Base-by-base conservation (phyloP, 2,888 invertebrate genomes). In the Rotaria sp. region DNA sequence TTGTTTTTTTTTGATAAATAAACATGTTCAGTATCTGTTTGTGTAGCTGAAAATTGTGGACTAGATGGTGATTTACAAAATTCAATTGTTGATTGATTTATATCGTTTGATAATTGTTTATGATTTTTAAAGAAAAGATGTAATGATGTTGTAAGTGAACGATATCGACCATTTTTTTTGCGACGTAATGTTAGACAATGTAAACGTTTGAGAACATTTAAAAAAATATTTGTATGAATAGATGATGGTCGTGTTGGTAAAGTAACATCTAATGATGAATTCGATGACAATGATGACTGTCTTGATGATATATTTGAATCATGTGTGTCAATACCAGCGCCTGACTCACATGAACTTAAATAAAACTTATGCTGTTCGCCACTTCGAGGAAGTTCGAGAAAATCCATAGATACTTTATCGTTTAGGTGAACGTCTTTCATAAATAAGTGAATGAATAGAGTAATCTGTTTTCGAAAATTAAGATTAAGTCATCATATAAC, bases 21-120 rank as follows among this genome's bases (percentile, higher is more conserved):
- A 18, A 15, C 7, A 35, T 55, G 4, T 67, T 67, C 35, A 67
- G 18, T 67, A 67, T 67, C 30, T 67, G 35, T 10, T 35, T 21
- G 35, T 35, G 5, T 38, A n/a, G 80, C n/a, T 45, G 41, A 7
- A 80, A 80, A 45, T 80, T 80, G 26, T 80, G 80, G 80, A 80
- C 80, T 80, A 80, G 80, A 80, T 26, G 26, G 80, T 41, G 80
- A 80, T 80, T 80, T 80, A n/a, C 45, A n/a, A 80, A 80, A 45
- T 45, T 45, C 80, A 4, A 45, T 26, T 15, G 45, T 15, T 80
- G 41, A 45, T 45, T 41, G 80, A 35, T 21, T 18, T 4, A 67
- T 21, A 38, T 67, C 67, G 21, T 38, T 67, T 26, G n/a, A 41
- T n/a, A n/a, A n/a, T 45, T 18, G 26, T 21, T 26, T 26, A 45